phyloP scores from a whole-genome alignment of 2,797 vertebrate genomes.

The Eospalax fontanierii region DNA sequence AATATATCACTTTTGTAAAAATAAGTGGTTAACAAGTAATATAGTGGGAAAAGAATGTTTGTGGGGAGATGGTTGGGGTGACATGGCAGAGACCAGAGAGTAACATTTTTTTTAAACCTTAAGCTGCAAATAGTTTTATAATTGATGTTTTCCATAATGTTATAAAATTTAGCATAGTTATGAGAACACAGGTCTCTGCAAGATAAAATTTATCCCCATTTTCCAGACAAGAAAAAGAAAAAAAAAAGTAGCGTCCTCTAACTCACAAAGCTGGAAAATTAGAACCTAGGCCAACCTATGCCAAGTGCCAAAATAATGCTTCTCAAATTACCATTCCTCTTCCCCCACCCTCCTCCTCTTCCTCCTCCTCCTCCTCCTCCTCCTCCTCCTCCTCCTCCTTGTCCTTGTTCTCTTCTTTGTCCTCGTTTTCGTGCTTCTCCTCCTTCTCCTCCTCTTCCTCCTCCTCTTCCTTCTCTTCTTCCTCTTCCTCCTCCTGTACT shows the following conservation, averaged over 20 bases:
- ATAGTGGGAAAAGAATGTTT: neutral
- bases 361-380: neutral
- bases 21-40: constrained; percentile 43
- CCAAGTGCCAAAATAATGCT: constrained; percentile 27
- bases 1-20: constrained; percentile 48
- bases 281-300: constrained; percentile 25
- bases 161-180: constrained; percentile 58
- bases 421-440: neutral
- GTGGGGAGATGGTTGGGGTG: too few species aligned
- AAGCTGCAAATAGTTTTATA: neutral
- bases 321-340: neutral
- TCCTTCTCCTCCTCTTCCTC: too few species aligned
- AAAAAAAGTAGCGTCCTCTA: constrained; percentile 62
- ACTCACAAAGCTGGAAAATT: constrained; percentile 69
- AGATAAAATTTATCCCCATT: constrained; percentile 62
- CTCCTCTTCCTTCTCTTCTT: accelerated
- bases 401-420: too few species aligned
- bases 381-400: too few species aligned
- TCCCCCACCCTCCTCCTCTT: neutral
- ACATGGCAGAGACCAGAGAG: neutral
- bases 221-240: constrained; percentile 59
- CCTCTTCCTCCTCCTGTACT: too few species aligned
- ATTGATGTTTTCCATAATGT: constrained; percentile 9
- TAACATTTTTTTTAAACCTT: constrained; percentile 32
- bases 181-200: constrained; percentile 35